Conservation (phyloP, 2,888 invertebrate species). For the Steromphala cineraria region DNA sequence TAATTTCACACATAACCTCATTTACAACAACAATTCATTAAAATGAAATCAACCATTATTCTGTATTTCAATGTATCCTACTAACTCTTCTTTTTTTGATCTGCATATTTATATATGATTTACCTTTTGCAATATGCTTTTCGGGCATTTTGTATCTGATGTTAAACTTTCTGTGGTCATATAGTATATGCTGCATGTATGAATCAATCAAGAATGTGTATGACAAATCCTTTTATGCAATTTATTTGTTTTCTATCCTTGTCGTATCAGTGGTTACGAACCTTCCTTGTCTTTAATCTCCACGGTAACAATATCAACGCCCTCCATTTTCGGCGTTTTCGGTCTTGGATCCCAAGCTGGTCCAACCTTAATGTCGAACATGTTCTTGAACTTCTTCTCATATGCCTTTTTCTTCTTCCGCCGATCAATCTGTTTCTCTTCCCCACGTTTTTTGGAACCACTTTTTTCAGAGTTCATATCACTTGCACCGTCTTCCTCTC, state of each 20-base stretch:
- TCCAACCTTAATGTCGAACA: constrained; percentile 57
- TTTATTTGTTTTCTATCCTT: too few relatives aligned
- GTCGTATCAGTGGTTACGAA: constrained; percentile 22
- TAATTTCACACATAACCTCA: neutral
- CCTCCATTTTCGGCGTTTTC: constrained; percentile 63
- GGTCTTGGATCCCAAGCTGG: constrained; percentile 44
- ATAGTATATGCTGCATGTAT: too few relatives aligned
- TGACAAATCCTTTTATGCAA: too few relatives aligned
- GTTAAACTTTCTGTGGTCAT: too few relatives aligned
- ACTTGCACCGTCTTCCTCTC: neutral
- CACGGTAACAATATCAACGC: constrained; percentile 59
- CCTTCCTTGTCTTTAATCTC: constrained; percentile 52
- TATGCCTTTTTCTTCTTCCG: neutral
- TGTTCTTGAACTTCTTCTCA: constrained; percentile 45
- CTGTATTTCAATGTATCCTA: too few relatives aligned
- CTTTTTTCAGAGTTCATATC: neutral
- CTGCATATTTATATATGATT: too few relatives aligned
- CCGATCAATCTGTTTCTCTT: neutral
- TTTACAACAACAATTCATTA: neutral
- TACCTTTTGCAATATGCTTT: too few relatives aligned
- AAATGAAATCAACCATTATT: too few relatives aligned
- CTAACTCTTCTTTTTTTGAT: too few relatives aligned
- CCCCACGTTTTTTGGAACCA: neutral
- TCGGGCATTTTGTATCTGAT: too few relatives aligned
- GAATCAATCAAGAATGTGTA: too few relatives aligned